These are phyloP conservation scores for Odontomyia ornata DNA, from an alignment of 2,888 invertebrate genomes.

Conservation along the genomic window DNA sequence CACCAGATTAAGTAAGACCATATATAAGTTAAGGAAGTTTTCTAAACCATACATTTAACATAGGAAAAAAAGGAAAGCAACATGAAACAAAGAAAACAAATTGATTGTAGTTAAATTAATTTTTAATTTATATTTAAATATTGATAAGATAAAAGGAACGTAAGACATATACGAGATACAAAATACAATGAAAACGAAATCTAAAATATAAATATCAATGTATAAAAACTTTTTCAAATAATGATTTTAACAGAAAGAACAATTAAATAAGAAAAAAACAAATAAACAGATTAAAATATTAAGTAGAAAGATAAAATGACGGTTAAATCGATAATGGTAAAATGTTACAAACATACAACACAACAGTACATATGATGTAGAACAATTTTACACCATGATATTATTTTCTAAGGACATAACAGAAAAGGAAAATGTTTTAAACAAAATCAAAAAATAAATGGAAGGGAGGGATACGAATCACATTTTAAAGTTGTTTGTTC, in stretches of 20 bases:
- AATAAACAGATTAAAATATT: conserved; percentile 8
- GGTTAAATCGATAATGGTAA: background rate
- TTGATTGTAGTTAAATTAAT: conserved; percentile 44
- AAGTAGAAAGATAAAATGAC: conserved; percentile 21
- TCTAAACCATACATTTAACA: background rate
- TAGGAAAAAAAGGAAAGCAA: background rate
- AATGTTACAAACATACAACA: background rate
- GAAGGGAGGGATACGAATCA: background rate
- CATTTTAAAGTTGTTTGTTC: conserved; percentile 27
- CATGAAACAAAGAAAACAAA: conserved; percentile 22
- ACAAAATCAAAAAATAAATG: conserved; percentile 3
- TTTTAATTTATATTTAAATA: conserved; percentile 35
- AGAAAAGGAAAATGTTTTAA: background rate
- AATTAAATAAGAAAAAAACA: background rate
- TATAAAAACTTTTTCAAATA: background rate
- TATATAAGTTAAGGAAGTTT: background rate
- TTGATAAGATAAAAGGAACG: conserved; percentile 9
- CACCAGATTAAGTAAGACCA: conserved; percentile 74
- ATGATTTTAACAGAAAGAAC: too few relatives aligned
- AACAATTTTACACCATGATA: conserved; percentile 35
- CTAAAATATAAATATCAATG: background rate
- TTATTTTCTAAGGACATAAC: conserved; percentile 6
- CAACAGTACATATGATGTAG: conserved; percentile 14
- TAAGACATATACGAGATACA: background rate
- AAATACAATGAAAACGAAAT: background rate